A percentile compares a stretch with the other conserved stretches of the same genome.
These are phyloP conservation scores for Cryptus armator DNA, from an alignment of 2,888 invertebrate species.

Conservation along the genomic window DNA sequence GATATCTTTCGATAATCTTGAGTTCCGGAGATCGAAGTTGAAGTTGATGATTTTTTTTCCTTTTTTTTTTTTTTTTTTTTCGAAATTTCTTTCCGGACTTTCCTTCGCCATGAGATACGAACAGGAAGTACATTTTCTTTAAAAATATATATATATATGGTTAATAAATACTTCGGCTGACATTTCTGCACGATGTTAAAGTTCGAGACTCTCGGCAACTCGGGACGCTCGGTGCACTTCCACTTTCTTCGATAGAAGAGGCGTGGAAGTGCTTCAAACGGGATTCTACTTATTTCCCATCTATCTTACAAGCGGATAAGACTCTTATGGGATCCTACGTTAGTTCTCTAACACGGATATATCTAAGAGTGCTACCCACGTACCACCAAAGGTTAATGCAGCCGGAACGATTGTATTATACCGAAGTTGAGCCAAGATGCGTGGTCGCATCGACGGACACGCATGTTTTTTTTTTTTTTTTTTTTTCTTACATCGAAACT, in stretches of 20 bases:
- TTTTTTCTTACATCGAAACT: neutral
- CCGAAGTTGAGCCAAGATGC: neutral
- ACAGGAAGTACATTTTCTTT: neutral
- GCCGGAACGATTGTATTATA: neutral
- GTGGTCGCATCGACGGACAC: neutral
- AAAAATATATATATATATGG: neutral
- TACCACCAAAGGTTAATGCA: conserved; percentile 2
- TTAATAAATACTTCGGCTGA: neutral
- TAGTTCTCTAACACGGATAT: neutral
- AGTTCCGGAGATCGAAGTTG: neutral
- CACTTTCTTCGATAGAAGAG: conserved; percentile 52
- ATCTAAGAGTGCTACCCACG: neutral
- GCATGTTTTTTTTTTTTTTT: neutral
- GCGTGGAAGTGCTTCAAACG: conserved; percentile 6
- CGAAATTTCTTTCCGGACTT: neutral
- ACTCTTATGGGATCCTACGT: neutral
- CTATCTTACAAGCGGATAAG: neutral
- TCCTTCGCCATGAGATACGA: neutral
- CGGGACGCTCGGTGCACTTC: neutral
- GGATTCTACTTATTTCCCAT: conserved; percentile 24
- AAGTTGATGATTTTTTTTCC: conserved; percentile 8
- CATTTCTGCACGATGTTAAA: conserved; percentile 16
- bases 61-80: neutral
- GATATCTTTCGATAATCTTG: neutral
- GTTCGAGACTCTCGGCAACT: neutral